Base-by-base conservation (phyloP, 2,888 invertebrate species). In the Spialia ferax region DNA sequence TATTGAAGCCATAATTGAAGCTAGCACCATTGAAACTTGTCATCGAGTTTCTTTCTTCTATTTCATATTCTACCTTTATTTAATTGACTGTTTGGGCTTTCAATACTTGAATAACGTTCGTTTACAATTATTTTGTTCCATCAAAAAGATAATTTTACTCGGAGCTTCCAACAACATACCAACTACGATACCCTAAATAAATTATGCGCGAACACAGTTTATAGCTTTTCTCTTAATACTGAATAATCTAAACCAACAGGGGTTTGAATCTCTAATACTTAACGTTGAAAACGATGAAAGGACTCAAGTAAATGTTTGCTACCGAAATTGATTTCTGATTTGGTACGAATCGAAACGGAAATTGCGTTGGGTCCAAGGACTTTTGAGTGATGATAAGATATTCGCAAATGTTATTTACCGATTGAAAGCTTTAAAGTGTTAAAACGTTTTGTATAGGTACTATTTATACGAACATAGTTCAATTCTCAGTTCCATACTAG, bases 321-420 rank as follows among this genome's bases (percentile, higher is more conserved):
- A 11, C 32, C 32, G 64, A 64, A 56, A 48, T 56, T 64, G 64
- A 42, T 56, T 64, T 48, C 56, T 45, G 56, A 64, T 64, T 56
- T 32, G 48, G 32, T 64, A 48, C 48, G 42, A 45, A 55, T 23
- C 10, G 56, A 22, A 32, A 48, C 18, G 56, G 45, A 48, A 48
- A 56, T 64, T 64, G 48, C 56, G 48, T 55, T 23, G 22, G 18
- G 48, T 35, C 48, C 22, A 11, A n/a, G 32, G 48, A 29, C 13
- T 35, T n/a, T 32, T 18, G 11, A 26, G 2, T 55, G 11, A 2
- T 20, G 29, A 32, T 32, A 56, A 48, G 32, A 56, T n/a, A 15
- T 11, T 64, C 8, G 18, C 22, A 48, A 48, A 29, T 15, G 10
- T 11, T 22, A 13, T 42, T 42, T 42, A 42, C 15, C 42, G 42